Base-by-base conservation (phyloP, 2,888 invertebrate species). In the Petrolisthes cinctipes region DNA sequence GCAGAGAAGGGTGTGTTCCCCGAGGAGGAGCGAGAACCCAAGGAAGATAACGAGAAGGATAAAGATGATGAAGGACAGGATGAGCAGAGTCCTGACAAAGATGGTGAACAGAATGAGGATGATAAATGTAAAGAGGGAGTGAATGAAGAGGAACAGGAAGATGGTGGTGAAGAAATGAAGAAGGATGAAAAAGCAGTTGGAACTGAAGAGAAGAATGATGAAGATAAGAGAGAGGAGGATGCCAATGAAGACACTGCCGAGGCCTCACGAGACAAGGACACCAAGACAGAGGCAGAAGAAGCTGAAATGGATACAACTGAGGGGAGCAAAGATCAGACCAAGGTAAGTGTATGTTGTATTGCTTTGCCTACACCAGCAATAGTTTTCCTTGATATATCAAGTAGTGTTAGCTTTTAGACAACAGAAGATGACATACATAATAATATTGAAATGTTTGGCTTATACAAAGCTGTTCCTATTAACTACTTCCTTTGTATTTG, bases 201-300 rank as follows among this genome's bases (percentile, higher is more conserved):
- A 79, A 93, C 93, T 0, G 94, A 95, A 87, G 94, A 94, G 76
- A 94, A 94, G 0, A 92, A 93, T 23, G 92, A 93, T 79, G 92
- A 54, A n/a, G 83, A 84, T 37, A 82, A 93, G n/a, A 93, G 88
- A 56, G 88, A 90, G 53, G 82, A 93, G 89, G 93, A 93, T 83
- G 91, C 93, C 85, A 92, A 93, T 14, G 93, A 87, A 73, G 91
- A 91, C 7, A 83, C 82, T 7, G 90, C 91, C 75, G 90, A 90
- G 4, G 87, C 90, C 20, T 90, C 91, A 9, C 82, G 88, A 61
- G 92, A 91, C 84, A 88, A 86, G 20, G 89, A 91, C n/a, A 80
- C 87, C 14, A 87, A 91, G 61, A 90, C 89, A 17, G 82, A 91
- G 83, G 91, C 91, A 54, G 90, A 90, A 82, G 91, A 91, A 4